Evolutionary conservation across 2,113 vertebrate genomes (phyloP), one percentile per base, ranked within the genome.

Genomic region (Myanophis thanlyinensis): DNA sequence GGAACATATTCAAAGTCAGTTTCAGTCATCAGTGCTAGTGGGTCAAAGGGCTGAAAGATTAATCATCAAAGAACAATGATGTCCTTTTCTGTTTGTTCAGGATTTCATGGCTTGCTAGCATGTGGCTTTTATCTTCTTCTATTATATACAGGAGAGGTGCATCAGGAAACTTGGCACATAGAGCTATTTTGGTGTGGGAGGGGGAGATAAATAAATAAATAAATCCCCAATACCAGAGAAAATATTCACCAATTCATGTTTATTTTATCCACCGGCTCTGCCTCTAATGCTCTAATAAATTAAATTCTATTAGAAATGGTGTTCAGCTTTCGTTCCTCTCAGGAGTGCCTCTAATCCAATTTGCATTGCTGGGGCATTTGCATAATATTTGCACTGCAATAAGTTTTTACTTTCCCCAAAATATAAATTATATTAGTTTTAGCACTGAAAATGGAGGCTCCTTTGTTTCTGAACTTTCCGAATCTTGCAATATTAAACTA

Each of bases 291-390:
- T 93, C 94, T 93, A 46, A 30, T 95, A 91, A 93, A 4, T 94
- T 95, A 54, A 93, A 96, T 93, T 91, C 86, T 88, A 93, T 93
- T 86, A 90, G 91, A 95, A 95, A 88, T 18, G 93, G 25, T 94
- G 80, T 62, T 94, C 88, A 25, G 30, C 88, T 94, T 95, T 91
- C 59, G 46, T 54, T 8, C 22, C 30, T 89, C 35, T 94, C 48
- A 59, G 46, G 93, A 85, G 86, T 86, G 89, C 93, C 92, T 86
- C 25, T 95, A 87, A 90, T 0, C 2, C 8, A 22, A 94, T 92
- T 93, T 95, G 80, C 18, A 88, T 56, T 90, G 46, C 54, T 84
- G 48, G 94, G 87, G 35, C 48, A 62, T 46, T 49, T 93, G 6
- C 52, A 73, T 91, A 93, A 91, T 91, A 91, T 59, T 59, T 0